Conservation (phyloP, 1,140 invertebrate species). For the Lasioglossum baleicum region DNA sequence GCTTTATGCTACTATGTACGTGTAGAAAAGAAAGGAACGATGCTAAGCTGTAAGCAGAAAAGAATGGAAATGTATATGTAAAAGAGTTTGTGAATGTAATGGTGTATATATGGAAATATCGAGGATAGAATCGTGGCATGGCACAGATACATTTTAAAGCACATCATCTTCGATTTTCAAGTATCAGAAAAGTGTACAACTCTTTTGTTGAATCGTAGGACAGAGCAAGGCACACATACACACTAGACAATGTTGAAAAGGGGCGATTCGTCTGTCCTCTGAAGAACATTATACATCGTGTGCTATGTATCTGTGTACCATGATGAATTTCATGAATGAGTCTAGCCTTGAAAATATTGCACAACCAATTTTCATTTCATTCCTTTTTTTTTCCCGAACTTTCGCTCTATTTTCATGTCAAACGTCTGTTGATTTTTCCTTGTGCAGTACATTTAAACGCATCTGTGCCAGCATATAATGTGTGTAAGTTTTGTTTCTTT, state of each 20-base stretch:
- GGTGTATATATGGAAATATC: conserved; percentile 53
- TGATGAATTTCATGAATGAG: conserved; percentile 65
- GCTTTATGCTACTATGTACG: conserved; percentile 45
- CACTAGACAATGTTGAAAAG: conserved; percentile 57
- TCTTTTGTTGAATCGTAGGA: conserved; percentile 41
- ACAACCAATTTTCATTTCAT: conserved; percentile 53
- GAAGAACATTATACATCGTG: conserved; percentile 58
- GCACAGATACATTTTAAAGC: conserved; percentile 76
- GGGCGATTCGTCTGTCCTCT: conserved; percentile 44
- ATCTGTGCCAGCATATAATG: conserved; percentile 74
- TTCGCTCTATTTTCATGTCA: conserved; percentile 75
- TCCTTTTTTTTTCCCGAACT: conserved; percentile 46
- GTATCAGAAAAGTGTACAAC: conserved; percentile 41
- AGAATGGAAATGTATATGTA: conserved; percentile 48
- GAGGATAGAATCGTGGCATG: conserved; percentile 67
- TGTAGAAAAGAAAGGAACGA: conserved; percentile 41
- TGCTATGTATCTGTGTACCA: conserved; percentile 76
- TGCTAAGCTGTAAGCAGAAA: conserved; percentile 64
- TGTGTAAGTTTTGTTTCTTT: conserved; percentile 58
- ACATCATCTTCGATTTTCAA: conserved; percentile 55
- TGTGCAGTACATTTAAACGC: conserved; percentile 75
- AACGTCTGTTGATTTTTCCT: conserved; percentile 72
- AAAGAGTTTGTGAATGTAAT: conserved; percentile 50
- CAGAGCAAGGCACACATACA: conserved; percentile 68
- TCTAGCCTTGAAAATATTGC: conserved; percentile 52